Base-by-base conservation (phyloP, 2,888 invertebrate genomes). In the Microctonus aethiopoides region DNA sequence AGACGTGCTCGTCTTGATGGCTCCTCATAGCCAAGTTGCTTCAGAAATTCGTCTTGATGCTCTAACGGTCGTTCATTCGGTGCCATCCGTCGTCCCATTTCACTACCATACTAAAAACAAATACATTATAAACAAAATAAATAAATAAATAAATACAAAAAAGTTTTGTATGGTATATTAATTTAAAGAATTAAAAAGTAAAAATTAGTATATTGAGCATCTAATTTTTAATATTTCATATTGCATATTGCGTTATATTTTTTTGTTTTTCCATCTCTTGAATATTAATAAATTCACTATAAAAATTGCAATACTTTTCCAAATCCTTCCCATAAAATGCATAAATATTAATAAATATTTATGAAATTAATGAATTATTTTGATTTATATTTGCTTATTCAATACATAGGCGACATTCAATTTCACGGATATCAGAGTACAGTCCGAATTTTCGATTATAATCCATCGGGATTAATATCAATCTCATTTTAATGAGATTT, bases 41-140 rank as follows among this genome's bases (percentile, higher is more conserved):
- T 88, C 71, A 92, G 87, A 83, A 89, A 89, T 72, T 90, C 88
- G 79, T 92, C 91, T 82, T 92, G 92, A 72, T 91, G 88, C 70
- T 89, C 86, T 70, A 91, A 84, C 1, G 92, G 92, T 75, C 86
- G 88, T 78, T 91, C 91, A 36, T 88, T 86, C 9, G 86, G 76
- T 72, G 88, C 88, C 79, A 92, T 82, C 71, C 92, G 88, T 67
- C 90, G 86, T 3, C 89, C 88, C 60, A 87, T 85, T 70, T 90
- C 89, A 6, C 89, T 90, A 1, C 91, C 91, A 75, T 84, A 84
- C 86, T 86, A 76, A 16, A 75, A 79, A 57, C 7, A 20, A 61
- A 54, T n/a, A 46, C 6, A 1, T 16, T 46, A n/a, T n/a, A n/a
- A 16, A 16, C 6, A 46, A 4, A 6, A 46, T n/a, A 39, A 39